Evolutionary conservation across 30 jellyfish, hydroid and myxozoan species (phyloP), one percentile per base, ranked within the genome.

Genomic region (Turritopsis rubra): DNA sequence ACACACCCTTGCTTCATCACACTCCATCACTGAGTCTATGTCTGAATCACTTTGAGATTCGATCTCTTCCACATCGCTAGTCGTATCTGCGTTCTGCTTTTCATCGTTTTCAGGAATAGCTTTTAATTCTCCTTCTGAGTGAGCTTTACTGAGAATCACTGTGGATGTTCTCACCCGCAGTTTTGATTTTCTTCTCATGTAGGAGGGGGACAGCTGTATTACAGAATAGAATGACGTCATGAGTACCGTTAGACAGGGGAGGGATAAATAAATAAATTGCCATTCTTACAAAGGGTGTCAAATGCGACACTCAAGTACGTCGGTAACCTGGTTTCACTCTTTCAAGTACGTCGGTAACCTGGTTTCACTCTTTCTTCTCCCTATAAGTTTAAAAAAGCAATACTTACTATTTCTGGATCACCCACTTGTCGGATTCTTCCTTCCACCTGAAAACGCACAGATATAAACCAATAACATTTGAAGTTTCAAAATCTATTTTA

Each of bases 381-480:
- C n/a, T n/a, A n/a, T n/a, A n/a, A n/a, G n/a, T n/a, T n/a, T n/a
- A n/a, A n/a, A n/a, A n/a, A n/a, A n/a, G n/a, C n/a, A n/a, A 9
- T 74, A 21, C 81, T 65, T 53, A 80, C 87, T 21, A 53, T 41
- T 80, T 80, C 87, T 16, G 87, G 87, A 16, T 80, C 82, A 16
- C 89, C 86, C 8, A 74, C 86, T 16, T 79, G 73, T 81, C 86
- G 75, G 70, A 89, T 89, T 66, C 96, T 75, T 60, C 96, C 96
- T 84, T 89, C 96, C 1, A 89, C 90, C 95, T 87, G 20, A 18
- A 68, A 53, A 65, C n/a, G 52, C 28, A 54, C 26, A 52, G 16
- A 22, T 8, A 68, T 27, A 17, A 26, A 26, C 76, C 27, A 7
- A 3, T 26, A 3, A 3, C 17, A 21, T 18, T 52, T 52, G 70